These are phyloP conservation scores for Hypolimnas misippus DNA, from an alignment of 2,888 invertebrate species.

Conservation along the genomic window DNA sequence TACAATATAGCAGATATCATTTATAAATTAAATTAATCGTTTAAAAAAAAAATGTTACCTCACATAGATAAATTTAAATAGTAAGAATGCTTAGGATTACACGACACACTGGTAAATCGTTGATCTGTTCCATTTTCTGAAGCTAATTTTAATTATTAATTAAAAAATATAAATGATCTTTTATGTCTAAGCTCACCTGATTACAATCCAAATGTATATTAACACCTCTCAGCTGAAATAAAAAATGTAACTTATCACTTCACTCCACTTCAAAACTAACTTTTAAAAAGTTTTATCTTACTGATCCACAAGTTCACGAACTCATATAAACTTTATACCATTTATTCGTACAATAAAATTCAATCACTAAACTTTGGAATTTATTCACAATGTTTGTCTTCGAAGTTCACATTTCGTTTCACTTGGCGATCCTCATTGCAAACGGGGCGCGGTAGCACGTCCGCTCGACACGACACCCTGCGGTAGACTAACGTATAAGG, in stretches of 20 bases:
- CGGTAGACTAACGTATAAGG: constrained; percentile 63
- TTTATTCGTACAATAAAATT: constrained; percentile 25
- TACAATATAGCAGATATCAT: no score
- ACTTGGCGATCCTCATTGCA: constrained; percentile 32
- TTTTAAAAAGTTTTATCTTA: constrained; percentile 34
- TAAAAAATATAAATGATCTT: background rate
- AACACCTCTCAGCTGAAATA: constrained; percentile 16
- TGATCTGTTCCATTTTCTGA: no score
- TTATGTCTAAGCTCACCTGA: constrained; percentile 34
- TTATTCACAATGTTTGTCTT: constrained; percentile 32
- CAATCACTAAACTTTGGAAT: constrained; percentile 34
- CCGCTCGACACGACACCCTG: constrained; percentile 35
- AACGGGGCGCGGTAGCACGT: constrained; percentile 24
- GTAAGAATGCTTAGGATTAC: no score
- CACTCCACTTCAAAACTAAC: constrained; percentile 42
- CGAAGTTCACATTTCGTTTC: constrained; percentile 41
- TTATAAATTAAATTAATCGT: no score
- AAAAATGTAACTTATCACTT: constrained; percentile 28
- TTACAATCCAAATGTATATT: constrained; percentile 29
- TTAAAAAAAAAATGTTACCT: no score
- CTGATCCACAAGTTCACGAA: constrained; percentile 39
- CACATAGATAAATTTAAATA: no score
- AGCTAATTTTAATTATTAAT: background rate
- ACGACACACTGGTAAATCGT: no score
- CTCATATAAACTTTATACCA: constrained; percentile 22